These are phyloP conservation scores for Sternarchorhynchus goeldii DNA, from an alignment of 2,797 vertebrate genomes.

Conservation along the genomic window DNA sequence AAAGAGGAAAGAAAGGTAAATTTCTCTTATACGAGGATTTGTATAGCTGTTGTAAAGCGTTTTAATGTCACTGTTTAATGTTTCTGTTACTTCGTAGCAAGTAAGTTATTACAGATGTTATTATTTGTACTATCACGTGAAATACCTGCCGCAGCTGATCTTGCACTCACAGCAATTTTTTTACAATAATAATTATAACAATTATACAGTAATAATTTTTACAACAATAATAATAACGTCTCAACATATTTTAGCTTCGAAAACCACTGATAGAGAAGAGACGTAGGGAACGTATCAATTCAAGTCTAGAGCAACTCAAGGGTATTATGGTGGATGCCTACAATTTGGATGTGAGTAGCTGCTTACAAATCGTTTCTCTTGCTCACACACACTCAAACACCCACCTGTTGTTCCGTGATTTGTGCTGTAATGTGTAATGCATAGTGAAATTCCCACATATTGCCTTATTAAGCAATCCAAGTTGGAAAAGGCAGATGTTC, in stretches of 20 bases:
- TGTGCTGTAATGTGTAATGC: neutral
- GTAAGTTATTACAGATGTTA: neutral
- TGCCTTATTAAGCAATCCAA: slow-evolving; percentile 62
- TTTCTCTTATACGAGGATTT: neutral
- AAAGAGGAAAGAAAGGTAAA: slow-evolving; percentile 68
- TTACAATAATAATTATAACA: neutral
- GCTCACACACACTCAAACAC: neutral
- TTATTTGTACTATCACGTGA: neutral
- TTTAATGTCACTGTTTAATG: neutral
- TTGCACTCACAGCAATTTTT: neutral
- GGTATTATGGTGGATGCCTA: slow-evolving; percentile 69
- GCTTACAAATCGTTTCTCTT: neutral
- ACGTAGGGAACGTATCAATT: slow-evolving; percentile 67
- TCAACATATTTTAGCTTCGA: slow-evolving; percentile 54
- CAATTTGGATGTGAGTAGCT: slow-evolving; percentile 66
- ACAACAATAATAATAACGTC: neutral
- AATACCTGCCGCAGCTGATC: neutral
- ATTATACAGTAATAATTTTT: neutral
- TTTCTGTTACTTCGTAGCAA: neutral
- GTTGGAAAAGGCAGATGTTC: slow-evolving; percentile 68
- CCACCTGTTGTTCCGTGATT: neutral
- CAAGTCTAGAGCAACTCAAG: slow-evolving; percentile 67
- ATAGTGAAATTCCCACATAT: neutral
- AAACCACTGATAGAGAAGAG: slow-evolving; percentile 68
- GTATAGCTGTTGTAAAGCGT: neutral